phyloP scores from a whole-genome alignment of 2,797 vertebrate genomes.

The Perdix hodgsoniae region DNA sequence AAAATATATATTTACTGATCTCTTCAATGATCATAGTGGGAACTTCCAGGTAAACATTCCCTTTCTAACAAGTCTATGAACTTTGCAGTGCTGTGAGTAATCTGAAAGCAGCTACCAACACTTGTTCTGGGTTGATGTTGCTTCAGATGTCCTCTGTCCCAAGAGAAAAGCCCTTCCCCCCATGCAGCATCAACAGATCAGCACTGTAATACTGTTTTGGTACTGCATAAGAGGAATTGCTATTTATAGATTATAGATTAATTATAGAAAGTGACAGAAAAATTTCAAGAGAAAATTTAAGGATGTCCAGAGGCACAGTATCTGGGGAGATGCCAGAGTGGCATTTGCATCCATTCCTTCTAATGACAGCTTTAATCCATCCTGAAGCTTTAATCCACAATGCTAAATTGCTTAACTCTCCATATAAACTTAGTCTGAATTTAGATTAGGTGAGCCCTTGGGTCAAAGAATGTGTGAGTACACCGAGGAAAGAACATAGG shows the following conservation, averaged over 20 bases:
- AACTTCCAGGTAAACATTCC: conserved; percentile 79
- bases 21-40: conserved; percentile 77
- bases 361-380: neutral
- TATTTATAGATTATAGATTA: no score
- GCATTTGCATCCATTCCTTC: neutral
- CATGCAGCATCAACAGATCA: rapidly evolving
- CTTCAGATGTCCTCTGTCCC: neutral
- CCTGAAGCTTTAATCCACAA: neutral
- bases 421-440: neutral
- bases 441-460: neutral
- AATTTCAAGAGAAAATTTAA: neutral
- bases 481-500: neutral
- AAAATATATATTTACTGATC: conserved; percentile 73
- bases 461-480: neutral
- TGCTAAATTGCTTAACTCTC: neutral
- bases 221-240: neutral
- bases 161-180: neutral
- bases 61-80: neutral
- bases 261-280: neutral
- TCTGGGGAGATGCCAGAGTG: neutral
- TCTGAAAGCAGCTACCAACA: neutral
- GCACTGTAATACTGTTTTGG: neutral
- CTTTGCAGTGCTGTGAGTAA: neutral
- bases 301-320: neutral
- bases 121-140: neutral